A percentile compares a stretch with the other conserved stretches of the same genome.
These are phyloP conservation scores for Cryptocheilus praepositus DNA, from an alignment of 2,888 invertebrate species.

Conservation along the genomic window DNA sequence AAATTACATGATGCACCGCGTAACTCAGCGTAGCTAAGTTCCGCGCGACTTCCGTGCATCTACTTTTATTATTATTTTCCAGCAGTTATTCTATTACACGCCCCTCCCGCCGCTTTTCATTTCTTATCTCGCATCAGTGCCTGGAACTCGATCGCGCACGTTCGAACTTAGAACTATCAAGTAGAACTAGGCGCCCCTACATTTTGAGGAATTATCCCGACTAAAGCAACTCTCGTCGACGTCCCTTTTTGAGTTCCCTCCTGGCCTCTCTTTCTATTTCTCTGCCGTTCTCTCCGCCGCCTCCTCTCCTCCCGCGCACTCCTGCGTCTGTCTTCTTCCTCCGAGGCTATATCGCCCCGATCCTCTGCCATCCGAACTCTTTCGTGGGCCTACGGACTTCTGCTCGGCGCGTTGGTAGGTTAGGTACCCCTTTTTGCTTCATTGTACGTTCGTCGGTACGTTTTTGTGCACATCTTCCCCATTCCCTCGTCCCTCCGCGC, in stretches of 20 bases:
- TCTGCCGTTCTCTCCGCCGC: background rate
- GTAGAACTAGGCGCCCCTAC: constrained; percentile 9
- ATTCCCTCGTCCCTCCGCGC: constrained; percentile 34
- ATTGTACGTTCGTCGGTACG: constrained; percentile 66
- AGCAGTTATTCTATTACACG: too few species aligned
- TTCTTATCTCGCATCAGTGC: too few species aligned
- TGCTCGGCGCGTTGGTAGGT: constrained; percentile 52
- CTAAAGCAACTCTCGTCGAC: constrained; percentile 35
- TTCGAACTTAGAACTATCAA: background rate
- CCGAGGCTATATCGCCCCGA: constrained; percentile 5
- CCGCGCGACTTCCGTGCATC: too few species aligned
- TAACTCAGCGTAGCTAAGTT: too few species aligned
- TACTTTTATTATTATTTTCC: too few species aligned
- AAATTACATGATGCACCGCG: too few species aligned
- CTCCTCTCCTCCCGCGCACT: too few species aligned
- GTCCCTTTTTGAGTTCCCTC: constrained; percentile 22
- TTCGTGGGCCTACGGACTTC: constrained; percentile 55
- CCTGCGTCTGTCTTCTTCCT: too few species aligned
- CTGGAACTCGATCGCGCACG: background rate
- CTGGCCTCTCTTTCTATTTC: constrained; percentile 27
- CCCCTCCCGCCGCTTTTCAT: too few species aligned
- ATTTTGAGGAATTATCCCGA: constrained; percentile 38
- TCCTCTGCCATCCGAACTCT: constrained; percentile 39
- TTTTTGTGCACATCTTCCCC: constrained; percentile 67
- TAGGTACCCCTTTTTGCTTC: constrained; percentile 63